Evolutionary conservation across 2,113 vertebrate species (phyloP).

Genomic region (Sitta europaea): DNA sequence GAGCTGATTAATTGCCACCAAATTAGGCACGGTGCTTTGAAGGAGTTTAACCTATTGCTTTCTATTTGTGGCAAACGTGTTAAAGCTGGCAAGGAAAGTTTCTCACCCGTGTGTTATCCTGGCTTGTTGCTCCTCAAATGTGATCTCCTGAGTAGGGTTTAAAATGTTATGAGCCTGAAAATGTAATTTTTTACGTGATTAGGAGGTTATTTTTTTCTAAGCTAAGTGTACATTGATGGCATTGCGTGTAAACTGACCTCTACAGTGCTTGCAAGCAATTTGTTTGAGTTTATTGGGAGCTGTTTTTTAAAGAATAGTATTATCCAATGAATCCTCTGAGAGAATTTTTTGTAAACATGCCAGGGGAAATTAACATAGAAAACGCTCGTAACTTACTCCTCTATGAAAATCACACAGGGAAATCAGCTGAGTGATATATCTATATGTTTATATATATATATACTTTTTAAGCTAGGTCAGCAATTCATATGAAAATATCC

Average conservation of each 20-base stretch:
- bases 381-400: not conserved
- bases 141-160: not conserved
- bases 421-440: not conserved
- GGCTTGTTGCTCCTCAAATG: not conserved
- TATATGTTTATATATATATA: accelerated
- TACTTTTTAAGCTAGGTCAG: not conserved
- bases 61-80: accelerated
- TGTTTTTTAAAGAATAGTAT: not conserved
- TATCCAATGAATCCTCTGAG: not conserved
- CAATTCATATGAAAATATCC: not conserved
- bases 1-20: not conserved
- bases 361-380: not conserved
- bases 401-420: not conserved
- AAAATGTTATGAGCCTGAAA: not conserved
- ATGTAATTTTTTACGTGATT: not conserved
- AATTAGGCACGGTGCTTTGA: not conserved
- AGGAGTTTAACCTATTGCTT: not conserved
- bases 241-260: not conserved
- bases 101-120: accelerated
- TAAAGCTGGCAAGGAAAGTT: not conserved
- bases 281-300: not conserved
- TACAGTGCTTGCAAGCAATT: not conserved
- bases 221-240: not conserved
- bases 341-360: not conserved
- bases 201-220: not conserved